These are phyloP conservation scores for Nannoperca australis DNA, from an alignment of 2,797 vertebrate genomes.

Conservation along the genomic window DNA sequence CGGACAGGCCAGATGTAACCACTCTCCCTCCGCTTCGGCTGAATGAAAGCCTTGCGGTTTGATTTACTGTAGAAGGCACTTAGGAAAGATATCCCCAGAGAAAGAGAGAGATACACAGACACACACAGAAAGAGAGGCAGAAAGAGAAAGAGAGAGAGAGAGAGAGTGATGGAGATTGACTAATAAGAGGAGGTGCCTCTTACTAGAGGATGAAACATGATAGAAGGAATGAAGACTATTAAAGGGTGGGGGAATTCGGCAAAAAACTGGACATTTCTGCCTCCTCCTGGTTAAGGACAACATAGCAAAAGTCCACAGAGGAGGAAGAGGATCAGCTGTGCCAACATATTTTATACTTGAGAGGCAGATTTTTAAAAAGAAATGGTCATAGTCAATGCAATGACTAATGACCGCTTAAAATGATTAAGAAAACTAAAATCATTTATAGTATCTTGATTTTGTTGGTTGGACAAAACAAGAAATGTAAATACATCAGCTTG, in stretches of 20 bases:
- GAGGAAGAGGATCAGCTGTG: not conserved
- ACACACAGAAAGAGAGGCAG: conserved; percentile 8
- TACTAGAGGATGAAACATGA: conserved; percentile 63
- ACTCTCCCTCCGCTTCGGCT: conserved; percentile 66
- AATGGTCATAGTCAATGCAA: not conserved
- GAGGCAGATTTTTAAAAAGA: not conserved
- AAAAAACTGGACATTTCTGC: conserved; percentile 55
- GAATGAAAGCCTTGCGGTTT: conserved; percentile 82
- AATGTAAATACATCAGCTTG: too few relatives aligned
- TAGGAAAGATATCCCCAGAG: conserved; percentile 75
- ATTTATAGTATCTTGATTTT: too few relatives aligned
- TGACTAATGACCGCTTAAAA: not conserved
- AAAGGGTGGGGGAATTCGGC: conserved; percentile 25
- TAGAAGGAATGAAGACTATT: conserved; percentile 23
- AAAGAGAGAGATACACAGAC: conserved; percentile 31
- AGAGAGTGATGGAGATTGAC: conserved; percentile 5
- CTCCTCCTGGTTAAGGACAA: conserved; percentile 66
- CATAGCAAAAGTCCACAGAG: conserved; percentile 18
- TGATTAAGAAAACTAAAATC: too few relatives aligned
- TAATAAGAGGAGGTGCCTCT: conserved; percentile 60
- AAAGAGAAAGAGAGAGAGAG: conserved; percentile 31
- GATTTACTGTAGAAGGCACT: conserved; percentile 86
- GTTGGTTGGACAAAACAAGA: too few relatives aligned
- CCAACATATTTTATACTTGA: not conserved
- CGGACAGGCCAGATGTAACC: conserved; percentile 64